Conservation (phyloP, 2,888 invertebrate genomes). For the Artemia sp. region DNA sequence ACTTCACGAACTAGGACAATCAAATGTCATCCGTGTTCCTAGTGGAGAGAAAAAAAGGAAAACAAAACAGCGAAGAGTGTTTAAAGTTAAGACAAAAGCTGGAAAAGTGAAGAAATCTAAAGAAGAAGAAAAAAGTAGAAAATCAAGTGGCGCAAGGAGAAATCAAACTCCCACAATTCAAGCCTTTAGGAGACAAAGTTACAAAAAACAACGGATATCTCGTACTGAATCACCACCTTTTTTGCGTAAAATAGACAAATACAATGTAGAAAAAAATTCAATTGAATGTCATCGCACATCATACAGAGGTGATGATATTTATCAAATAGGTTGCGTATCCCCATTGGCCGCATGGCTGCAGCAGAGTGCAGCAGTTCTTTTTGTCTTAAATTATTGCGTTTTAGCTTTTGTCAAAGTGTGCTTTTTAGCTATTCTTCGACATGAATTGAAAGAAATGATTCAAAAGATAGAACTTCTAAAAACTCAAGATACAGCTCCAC, state of each 20-base stretch:
- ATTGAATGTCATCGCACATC: background rate
- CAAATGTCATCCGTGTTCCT: background rate
- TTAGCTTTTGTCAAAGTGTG: slow-evolving; percentile 73
- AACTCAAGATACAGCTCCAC: slow-evolving; percentile 40
- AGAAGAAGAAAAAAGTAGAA: too few relatives aligned
- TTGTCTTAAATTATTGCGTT: slow-evolving; percentile 61
- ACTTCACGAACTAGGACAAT: background rate
- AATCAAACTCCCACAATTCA: too few relatives aligned
- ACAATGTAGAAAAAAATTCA: too few relatives aligned
- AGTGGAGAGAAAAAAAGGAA: slow-evolving; percentile 4
- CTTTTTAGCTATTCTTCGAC: slow-evolving; percentile 67
- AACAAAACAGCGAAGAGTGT: background rate
- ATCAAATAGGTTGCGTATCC: slow-evolving; percentile 48
- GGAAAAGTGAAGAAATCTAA: background rate
- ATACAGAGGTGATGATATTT: slow-evolving; percentile 32
- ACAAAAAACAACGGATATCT: too few relatives aligned
- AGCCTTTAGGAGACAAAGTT: too few relatives aligned
- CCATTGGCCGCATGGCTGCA: slow-evolving; percentile 53
- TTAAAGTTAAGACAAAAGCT: background rate
- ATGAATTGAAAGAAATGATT: slow-evolving; percentile 78
- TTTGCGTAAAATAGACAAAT: too few relatives aligned
- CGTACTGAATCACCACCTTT: too few relatives aligned
- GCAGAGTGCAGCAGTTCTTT: slow-evolving; percentile 59
- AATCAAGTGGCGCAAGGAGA: too few relatives aligned
- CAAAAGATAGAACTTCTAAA: slow-evolving; percentile 67